A percentile compares a stretch with the other conserved stretches of the same genome.
These are phyloP conservation scores for Parotocinclus haroldoi DNA, from an alignment of 2,797 vertebrate species.

Conservation along the genomic window DNA sequence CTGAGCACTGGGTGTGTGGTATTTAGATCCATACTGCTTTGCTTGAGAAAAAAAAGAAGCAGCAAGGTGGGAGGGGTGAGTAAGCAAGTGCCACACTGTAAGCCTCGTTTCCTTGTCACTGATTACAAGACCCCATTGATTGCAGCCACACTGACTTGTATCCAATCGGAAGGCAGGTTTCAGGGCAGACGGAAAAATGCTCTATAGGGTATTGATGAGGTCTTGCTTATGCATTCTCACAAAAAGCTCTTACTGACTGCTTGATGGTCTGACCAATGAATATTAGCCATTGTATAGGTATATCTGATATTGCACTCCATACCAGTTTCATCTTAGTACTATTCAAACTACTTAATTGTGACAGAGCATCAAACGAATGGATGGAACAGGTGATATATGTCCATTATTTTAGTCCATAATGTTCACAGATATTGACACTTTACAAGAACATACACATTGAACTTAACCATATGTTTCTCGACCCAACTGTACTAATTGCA, in stretches of 20 bases:
- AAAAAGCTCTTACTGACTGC: slow-evolving; percentile 12
- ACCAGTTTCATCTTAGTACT: no score
- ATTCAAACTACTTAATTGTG: no score
- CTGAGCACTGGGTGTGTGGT: slow-evolving; percentile 26
- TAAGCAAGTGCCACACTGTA: slow-evolving; percentile 54
- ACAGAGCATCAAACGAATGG: no score
- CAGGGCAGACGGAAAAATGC: slow-evolving; percentile 9
- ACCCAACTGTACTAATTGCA: no score
- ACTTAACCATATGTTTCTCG: no score
- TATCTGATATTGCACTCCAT: background rate
- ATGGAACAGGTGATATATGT: no score
- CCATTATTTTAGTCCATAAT: no score
- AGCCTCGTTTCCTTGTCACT: slow-evolving; percentile 69
- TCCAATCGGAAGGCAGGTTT: slow-evolving; percentile 37
- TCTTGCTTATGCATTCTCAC: slow-evolving; percentile 26
- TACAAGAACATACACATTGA: no score
- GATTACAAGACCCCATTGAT: slow-evolving; percentile 82
- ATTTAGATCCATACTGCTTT: slow-evolving; percentile 37
- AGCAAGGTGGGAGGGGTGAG: background rate
- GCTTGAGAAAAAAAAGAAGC: slow-evolving; percentile 17
- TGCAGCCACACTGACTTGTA: slow-evolving; percentile 49
- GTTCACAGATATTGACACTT: no score
- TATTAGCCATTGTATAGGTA: slow-evolving; percentile 5
- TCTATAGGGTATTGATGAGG: slow-evolving; percentile 37
- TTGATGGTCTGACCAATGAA: slow-evolving; percentile 23